These are phyloP conservation scores for Odontomachus brunneus DNA, from an alignment of 1,140 invertebrate genomes.

Conservation along the genomic window DNA sequence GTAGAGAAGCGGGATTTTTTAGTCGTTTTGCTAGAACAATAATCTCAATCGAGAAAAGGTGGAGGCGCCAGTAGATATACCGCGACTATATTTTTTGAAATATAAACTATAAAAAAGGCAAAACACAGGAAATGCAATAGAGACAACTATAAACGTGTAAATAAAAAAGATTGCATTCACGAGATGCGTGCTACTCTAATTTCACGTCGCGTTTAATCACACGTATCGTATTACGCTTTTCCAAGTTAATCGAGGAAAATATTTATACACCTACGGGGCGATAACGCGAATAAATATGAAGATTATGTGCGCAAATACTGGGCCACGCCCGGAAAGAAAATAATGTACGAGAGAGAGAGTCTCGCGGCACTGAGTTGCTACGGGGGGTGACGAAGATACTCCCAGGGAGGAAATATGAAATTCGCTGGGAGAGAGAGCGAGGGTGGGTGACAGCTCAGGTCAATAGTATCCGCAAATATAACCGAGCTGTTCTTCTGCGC, in stretches of 20 bases:
- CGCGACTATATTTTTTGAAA: no score
- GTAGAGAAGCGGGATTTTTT: not conserved
- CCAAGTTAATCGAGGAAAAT: slow-evolving; percentile 65
- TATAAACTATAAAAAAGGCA: no score
- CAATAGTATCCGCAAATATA: slow-evolving; percentile 82
- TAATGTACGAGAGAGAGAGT: slow-evolving; percentile 63
- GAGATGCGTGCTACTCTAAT: slow-evolving; percentile 29
- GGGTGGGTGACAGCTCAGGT: slow-evolving; percentile 74
- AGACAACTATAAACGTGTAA: no score
- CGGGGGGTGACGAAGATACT: slow-evolving; percentile 58
- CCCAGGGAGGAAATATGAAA: slow-evolving; percentile 65
- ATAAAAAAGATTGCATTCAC: slow-evolving; percentile 16
- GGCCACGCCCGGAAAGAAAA: slow-evolving; percentile 54
- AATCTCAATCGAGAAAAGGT: not conserved
- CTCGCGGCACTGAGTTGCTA: slow-evolving; percentile 55
- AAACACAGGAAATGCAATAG: no score
- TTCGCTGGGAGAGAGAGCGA: slow-evolving; percentile 63
- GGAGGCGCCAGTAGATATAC: no score
- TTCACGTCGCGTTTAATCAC: slow-evolving; percentile 28
- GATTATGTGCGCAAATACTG: slow-evolving; percentile 69
- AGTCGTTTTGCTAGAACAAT: not conserved
- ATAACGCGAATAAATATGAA: slow-evolving; percentile 68
- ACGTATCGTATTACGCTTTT: no score
- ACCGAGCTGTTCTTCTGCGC: slow-evolving; percentile 57
- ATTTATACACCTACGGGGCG: slow-evolving; percentile 50